Evolutionary conservation across 2,888 invertebrate genomes (phyloP), one percentile per base, ranked within the genome.

Genomic region (Pecten maximus): DNA sequence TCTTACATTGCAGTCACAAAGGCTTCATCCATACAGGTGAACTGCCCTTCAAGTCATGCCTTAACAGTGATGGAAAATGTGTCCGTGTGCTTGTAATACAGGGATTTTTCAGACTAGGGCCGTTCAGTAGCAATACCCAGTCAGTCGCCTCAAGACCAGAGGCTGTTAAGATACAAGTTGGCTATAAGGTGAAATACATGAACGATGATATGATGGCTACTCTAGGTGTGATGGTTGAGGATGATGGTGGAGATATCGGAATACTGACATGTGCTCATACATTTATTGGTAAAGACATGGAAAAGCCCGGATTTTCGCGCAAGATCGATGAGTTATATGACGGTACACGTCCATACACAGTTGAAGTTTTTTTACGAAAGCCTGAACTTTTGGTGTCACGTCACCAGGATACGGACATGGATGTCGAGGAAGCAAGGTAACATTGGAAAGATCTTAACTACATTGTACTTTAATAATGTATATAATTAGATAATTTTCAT

Each of bases 311-410:
- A n/a, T 48, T 15, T 48, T 48, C 12, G 12, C 16, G 19, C 48
- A 48, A 8, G 48, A 12, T 48, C 10, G 12, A 48, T 48, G 10
- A 48, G n/a, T n/a, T n/a, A 10, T 23, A 60, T 16, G 2, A 60
- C 23, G 60, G 8, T 2, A 23, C 6, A 60, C 23, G 23, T 44
- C 44, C 6, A 12, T 44, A 44, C 44, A 44, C 8, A 60, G 60
- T 23, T 60, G 60, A 60, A 23, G 60, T 60, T 60, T n/a, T 60
- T 60, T n/a, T 60, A 60, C 60, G 60, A n/a, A 60, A 60, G 23
- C 60, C 60, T n/a, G 60, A 60, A 60, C 60, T 60, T 6, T 60
- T 60, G 60, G 60, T 60, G 6, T n/a, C 23, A 16, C 6, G 6
- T 16, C 1, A 60, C 2, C 2, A 16, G n/a, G 2, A 4, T 60